Evolutionary conservation across 2,888 invertebrate genomes (phyloP).

Genomic region (Clunio marinus): DNA sequence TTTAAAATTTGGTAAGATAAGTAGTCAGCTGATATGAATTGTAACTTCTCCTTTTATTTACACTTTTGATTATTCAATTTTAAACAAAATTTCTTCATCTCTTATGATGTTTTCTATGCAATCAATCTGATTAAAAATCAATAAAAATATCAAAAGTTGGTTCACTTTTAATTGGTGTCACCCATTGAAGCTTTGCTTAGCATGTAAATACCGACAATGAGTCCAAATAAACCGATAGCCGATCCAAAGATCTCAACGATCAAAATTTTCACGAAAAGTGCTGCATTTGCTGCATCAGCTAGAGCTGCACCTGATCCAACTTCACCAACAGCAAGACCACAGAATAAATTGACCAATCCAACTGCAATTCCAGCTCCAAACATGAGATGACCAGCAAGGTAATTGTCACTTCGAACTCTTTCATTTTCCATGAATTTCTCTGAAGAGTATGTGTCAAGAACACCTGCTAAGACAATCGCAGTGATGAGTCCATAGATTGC

Average conservation of each 20-base stretch:
- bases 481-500: conserved; percentile 99
- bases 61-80: too few species aligned
- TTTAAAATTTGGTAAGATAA: too few species aligned
- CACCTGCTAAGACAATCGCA: conserved; percentile 91
- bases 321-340: conserved; percentile 89
- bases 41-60: too few species aligned
- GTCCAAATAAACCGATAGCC: conserved; percentile 96
- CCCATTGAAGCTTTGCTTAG: too few species aligned
- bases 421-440: conserved; percentile 48
- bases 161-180: too few species aligned
- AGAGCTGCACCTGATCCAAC: conserved; percentile 98
- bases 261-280: conserved; percentile 94
- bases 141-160: too few species aligned
- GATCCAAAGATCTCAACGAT: conserved; percentile 99
- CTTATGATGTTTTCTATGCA: too few species aligned
- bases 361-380: conserved; percentile 95
- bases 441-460: conserved; percentile 62
- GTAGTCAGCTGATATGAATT: too few species aligned
- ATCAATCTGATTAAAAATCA: too few species aligned
- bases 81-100: too few species aligned
- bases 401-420: conserved; percentile 61
- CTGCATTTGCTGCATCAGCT: conserved; percentile 94
- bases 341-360: conserved; percentile 92
- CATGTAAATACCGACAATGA: conserved; percentile 95
- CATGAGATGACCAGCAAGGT: conserved; percentile 86